These are phyloP conservation scores for Platerodrilus igneus DNA, from an alignment of 2,888 invertebrate genomes.

Conservation along the genomic window DNA sequence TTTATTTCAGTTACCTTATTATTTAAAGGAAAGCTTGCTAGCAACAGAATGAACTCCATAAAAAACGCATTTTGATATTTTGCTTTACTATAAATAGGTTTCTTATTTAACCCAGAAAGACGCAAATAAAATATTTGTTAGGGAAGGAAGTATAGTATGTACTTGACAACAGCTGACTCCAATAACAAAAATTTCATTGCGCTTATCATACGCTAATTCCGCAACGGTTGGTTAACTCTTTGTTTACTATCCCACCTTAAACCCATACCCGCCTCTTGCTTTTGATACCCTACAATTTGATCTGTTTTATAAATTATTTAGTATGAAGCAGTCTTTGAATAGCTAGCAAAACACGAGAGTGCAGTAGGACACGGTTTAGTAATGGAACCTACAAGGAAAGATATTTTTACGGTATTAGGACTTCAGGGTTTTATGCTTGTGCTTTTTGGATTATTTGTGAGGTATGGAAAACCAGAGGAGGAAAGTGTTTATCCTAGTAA, in stretches of 20 bases:
- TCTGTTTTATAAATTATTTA: conserved; percentile 23
- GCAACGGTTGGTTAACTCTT: no score
- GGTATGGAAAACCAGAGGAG: conserved; percentile 27
- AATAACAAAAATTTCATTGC: no score
- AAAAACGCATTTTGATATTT: no score
- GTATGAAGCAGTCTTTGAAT: conserved; percentile 16
- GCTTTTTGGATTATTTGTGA: conserved; percentile 35
- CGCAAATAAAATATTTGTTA: no score
- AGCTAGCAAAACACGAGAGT: conserved; percentile 19
- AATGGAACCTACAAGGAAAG: conserved; percentile 26
- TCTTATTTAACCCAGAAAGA: no score
- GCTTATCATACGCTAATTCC: no score
- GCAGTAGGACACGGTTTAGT: conserved; percentile 17
- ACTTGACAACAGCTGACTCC: no score
- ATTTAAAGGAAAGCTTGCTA: no score
- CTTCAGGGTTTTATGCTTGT: conserved; percentile 33
- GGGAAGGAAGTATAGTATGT: no score
- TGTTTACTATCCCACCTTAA: conserved; percentile 15
- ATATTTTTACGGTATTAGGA: conserved; percentile 28
- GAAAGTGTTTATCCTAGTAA: conserved; percentile 36
- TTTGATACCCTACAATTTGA: conserved; percentile 22
- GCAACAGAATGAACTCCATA: no score
- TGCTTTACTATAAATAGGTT: no score
- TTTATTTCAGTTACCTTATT: no score
- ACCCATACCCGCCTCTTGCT: conserved; percentile 19